A percentile compares a stretch with the other conserved stretches of the same genome.
These are phyloP conservation scores for Leptopilina boulardi DNA, from an alignment of 1,140 invertebrate genomes.

Conservation along the genomic window DNA sequence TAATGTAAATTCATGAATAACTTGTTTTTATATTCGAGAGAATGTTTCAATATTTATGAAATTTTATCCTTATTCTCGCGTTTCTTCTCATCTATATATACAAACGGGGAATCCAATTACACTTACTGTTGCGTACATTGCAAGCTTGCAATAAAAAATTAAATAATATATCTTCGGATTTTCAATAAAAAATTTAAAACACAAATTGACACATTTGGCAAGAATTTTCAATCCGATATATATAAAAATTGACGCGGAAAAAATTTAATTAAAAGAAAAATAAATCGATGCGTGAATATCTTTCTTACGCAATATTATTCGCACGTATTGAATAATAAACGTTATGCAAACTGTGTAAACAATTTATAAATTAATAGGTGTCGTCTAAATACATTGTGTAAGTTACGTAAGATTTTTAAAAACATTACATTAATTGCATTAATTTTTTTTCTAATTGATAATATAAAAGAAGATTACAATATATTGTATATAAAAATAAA, in stretches of 20 bases:
- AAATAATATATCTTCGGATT: background rate
- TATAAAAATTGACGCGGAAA: too few species aligned
- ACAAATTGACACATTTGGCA: background rate
- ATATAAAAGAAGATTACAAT: too few species aligned
- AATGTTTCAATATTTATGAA: constrained; percentile 26
- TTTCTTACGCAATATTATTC: background rate
- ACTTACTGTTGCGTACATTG: background rate
- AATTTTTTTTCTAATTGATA: background rate
- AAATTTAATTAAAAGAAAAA: background rate
- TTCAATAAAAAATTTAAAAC: background rate
- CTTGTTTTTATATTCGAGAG: background rate
- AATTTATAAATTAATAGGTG: constrained; percentile 12
- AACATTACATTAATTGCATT: background rate
- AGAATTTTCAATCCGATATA: background rate
- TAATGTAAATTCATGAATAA: constrained; percentile 5
- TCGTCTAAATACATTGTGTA: background rate
- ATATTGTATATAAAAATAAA: too few species aligned
- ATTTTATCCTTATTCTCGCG: background rate
- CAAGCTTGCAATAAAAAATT: background rate
- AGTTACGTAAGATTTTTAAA: background rate
- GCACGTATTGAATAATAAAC: too few species aligned
- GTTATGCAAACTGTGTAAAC: constrained; percentile 1
- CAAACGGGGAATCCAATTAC: background rate
- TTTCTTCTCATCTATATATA: constrained; percentile 2
- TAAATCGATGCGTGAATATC: background rate